phyloP scores from a whole-genome alignment of 2,888 invertebrate species.

The Julus scanicus region DNA sequence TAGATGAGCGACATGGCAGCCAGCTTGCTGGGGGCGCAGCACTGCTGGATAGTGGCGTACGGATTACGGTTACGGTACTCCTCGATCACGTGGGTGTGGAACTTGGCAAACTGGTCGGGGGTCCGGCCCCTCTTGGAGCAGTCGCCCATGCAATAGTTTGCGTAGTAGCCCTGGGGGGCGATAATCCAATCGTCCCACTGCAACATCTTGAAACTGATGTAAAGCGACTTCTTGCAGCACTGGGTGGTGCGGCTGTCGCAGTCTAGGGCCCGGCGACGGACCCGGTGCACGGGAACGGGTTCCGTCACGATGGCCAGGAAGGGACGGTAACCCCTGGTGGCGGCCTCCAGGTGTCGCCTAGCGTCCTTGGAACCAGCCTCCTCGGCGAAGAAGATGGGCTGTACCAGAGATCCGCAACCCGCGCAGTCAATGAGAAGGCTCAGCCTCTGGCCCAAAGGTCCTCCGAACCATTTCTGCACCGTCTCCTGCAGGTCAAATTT shows the following conservation, averaged over 20 bases:
- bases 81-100: slow-evolving; percentile 91
- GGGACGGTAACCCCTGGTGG: slow-evolving; percentile 73
- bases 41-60: slow-evolving; percentile 80
- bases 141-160: slow-evolving; percentile 92
- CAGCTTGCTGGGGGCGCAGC: slow-evolving; percentile 92
- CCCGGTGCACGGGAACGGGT: slow-evolving; percentile 73
- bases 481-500: slow-evolving; percentile 84
- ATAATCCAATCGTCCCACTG: slow-evolving; percentile 83
- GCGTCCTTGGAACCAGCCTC: slow-evolving; percentile 66
- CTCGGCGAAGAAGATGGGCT: slow-evolving; percentile 61
- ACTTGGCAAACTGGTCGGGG: slow-evolving; percentile 84
- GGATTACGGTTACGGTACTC: slow-evolving; percentile 77
- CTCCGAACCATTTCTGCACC: slow-evolving; percentile 77
- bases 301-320: slow-evolving; percentile 85
- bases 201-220: slow-evolving; percentile 88
- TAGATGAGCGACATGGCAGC: slow-evolving; percentile 93
- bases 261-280: slow-evolving; percentile 84
- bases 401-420: slow-evolving; percentile 64
- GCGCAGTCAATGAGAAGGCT: slow-evolving; percentile 76
- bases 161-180: slow-evolving; percentile 80
- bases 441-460: slow-evolving; percentile 70
- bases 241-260: slow-evolving; percentile 79
- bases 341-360: slow-evolving; percentile 54
- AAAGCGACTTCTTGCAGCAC: slow-evolving; percentile 90
- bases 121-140: slow-evolving; percentile 81